These are phyloP conservation scores for Hafferia zeledoni DNA, from an alignment of 2,797 vertebrate species.

Conservation along the genomic window DNA sequence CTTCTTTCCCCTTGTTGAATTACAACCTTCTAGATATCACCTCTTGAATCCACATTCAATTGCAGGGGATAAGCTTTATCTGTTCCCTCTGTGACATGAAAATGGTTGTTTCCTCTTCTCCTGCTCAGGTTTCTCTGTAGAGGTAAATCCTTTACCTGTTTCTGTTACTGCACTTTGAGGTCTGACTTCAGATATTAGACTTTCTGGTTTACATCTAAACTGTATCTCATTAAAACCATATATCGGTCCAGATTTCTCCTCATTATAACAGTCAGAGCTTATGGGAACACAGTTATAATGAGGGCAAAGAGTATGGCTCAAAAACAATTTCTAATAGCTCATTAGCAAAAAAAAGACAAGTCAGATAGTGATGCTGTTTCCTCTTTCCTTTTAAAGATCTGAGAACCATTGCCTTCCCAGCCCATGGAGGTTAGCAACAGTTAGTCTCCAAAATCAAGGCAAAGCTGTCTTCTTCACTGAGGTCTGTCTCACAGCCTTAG, in stretches of 20 bases:
- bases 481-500: neutral
- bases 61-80: neutral
- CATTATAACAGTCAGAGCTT: slow-evolving; percentile 69
- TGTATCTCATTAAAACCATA: slow-evolving; percentile 70
- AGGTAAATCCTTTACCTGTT: slow-evolving; percentile 26
- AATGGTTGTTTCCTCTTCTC: neutral
- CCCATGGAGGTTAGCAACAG: neutral
- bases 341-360: slow-evolving; percentile 70
- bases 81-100: slow-evolving; percentile 16
- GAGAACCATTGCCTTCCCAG: slow-evolving; percentile 26
- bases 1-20: slow-evolving; percentile 11
- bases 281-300: slow-evolving; percentile 68
- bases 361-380: slow-evolving; percentile 48
- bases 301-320: slow-evolving; percentile 71
- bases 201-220: slow-evolving; percentile 53
- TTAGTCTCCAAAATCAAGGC: neutral
- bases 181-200: slow-evolving; percentile 33
- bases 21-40: neutral
- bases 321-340: slow-evolving; percentile 73
- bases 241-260: slow-evolving; percentile 48
- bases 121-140: neutral
- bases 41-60: neutral
- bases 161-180: slow-evolving; percentile 46
- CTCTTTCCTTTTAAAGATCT: slow-evolving; percentile 60
- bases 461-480: neutral